phyloP scores from a whole-genome alignment of 2,113 vertebrate genomes.

The Guaruba guarouba region DNA sequence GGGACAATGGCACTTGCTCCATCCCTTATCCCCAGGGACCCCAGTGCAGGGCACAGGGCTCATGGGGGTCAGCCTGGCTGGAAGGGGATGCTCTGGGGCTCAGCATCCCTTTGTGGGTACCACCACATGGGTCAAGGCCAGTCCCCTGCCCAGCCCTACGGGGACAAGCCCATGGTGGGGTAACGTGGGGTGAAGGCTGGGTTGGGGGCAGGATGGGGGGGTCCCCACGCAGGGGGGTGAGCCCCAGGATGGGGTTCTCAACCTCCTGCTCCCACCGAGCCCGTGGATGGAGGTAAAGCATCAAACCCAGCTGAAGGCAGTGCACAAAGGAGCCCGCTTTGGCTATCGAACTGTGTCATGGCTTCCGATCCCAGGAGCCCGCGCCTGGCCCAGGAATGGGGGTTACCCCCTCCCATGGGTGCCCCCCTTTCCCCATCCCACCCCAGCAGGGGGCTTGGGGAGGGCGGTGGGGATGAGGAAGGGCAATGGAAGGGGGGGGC shows the following conservation, averaged over 20 bases:
- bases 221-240: not conserved
- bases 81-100: not conserved
- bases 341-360: conserved; percentile 39
- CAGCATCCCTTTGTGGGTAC: not conserved
- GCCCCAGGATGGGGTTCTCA: not conserved
- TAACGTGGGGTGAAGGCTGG: not conserved
- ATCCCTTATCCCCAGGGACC: not conserved
- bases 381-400: not conserved
- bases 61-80: not conserved
- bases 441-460: not conserved
- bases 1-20: not conserved
- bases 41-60: not conserved
- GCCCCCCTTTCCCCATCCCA: not conserved
- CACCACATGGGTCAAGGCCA: not conserved
- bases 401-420: not conserved
- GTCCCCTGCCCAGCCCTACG: not conserved
- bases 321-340: conserved; percentile 25
- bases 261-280: not conserved
- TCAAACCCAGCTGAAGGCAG: not conserved
- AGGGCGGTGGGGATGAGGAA: not conserved
- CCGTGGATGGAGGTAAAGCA: conserved; percentile 7
- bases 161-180: not conserved
- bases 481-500: not conserved
- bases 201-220: no score
- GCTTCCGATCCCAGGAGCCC: conserved; percentile 41